phyloP scores from a whole-genome alignment of 2,113 vertebrate genomes.

The Xiphophorus hellerii region DNA sequence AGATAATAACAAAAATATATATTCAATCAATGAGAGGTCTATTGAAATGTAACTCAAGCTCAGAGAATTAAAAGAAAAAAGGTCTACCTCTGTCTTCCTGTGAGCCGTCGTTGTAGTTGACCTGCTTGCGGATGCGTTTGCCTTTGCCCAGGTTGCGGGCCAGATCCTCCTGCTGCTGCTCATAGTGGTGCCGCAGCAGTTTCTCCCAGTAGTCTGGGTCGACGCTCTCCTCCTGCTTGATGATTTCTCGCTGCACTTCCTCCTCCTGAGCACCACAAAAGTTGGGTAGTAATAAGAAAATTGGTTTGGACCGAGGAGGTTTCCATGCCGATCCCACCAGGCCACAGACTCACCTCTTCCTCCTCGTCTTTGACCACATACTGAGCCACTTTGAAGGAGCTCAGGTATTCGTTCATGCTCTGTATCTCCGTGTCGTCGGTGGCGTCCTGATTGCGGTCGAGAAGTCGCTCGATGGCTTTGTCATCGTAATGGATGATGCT shows the following conservation, averaged over 20 bases:
- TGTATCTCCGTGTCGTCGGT: slow-evolving; percentile 94
- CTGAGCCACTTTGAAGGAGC: slow-evolving; percentile 97
- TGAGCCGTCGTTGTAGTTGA: slow-evolving; percentile 98
- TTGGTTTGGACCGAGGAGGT: fast-evolving
- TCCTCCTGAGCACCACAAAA: slow-evolving; percentile 82
- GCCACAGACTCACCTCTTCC: slow-evolving; percentile 80
- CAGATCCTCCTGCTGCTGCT: slow-evolving; percentile 97
- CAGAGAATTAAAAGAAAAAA: too few species aligned
- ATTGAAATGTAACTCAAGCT: background rate
- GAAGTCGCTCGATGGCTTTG: slow-evolving; percentile 91
- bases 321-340: fast-evolving
- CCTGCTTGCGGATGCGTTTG: slow-evolving; percentile 97
- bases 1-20: background rate
- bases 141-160: slow-evolving; percentile 97
- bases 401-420: slow-evolving; percentile 98
- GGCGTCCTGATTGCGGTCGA: slow-evolving; percentile 94
- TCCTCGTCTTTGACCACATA: slow-evolving; percentile 98
- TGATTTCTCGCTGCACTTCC: slow-evolving; percentile 96
- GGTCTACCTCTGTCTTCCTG: slow-evolving; percentile 92
- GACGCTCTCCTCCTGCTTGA: slow-evolving; percentile 97
- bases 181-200: slow-evolving; percentile 94
- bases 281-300: background rate
- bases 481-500: slow-evolving; percentile 98
- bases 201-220: slow-evolving; percentile 99
- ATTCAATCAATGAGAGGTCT: background rate